A percentile compares a stretch with the other conserved stretches of the same genome.
These are phyloP conservation scores for Zygogramma bicolorata DNA, from an alignment of 2,888 invertebrate species.

Conservation along the genomic window DNA sequence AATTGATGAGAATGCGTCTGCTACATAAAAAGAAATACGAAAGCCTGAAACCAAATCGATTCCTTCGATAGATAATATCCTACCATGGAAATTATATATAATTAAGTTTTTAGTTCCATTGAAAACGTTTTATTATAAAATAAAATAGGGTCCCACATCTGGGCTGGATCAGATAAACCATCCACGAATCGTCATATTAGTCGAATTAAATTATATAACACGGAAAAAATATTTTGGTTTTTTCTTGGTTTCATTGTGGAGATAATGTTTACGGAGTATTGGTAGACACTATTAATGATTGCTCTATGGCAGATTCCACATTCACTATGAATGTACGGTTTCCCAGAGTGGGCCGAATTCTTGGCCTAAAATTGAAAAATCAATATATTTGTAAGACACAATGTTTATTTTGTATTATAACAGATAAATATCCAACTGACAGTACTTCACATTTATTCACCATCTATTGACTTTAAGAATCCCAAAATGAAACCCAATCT, in stretches of 20 bases:
- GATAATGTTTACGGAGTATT: too few species aligned
- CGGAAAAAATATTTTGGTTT: not conserved
- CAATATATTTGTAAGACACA: too few species aligned
- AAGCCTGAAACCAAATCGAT: slow-evolving; percentile 45
- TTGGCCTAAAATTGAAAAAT: too few species aligned
- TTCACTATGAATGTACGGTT: not conserved
- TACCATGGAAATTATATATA: slow-evolving; percentile 52
- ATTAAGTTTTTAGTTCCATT: slow-evolving; percentile 49
- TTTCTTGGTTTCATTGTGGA: not conserved
- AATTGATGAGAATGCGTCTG: too few species aligned
- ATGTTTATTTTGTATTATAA: too few species aligned
- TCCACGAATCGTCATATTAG: slow-evolving; percentile 51
- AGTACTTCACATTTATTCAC: too few species aligned
- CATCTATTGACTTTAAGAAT: too few species aligned
- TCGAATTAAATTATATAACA: slow-evolving; percentile 10
- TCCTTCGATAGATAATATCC: slow-evolving; percentile 46
- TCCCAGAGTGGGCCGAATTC: too few species aligned
- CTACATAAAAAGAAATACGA: slow-evolving; percentile 28
- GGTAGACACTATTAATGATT: not conserved
- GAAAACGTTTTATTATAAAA: slow-evolving; percentile 40
- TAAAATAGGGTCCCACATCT: slow-evolving; percentile 45
- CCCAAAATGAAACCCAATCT: too few species aligned
- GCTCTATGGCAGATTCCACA: not conserved
- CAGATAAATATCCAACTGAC: too few species aligned
- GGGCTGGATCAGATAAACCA: slow-evolving; percentile 48